Evolutionary conservation across 2,113 vertebrate species (phyloP).

Genomic region (Sceloporus undulatus): DNA sequence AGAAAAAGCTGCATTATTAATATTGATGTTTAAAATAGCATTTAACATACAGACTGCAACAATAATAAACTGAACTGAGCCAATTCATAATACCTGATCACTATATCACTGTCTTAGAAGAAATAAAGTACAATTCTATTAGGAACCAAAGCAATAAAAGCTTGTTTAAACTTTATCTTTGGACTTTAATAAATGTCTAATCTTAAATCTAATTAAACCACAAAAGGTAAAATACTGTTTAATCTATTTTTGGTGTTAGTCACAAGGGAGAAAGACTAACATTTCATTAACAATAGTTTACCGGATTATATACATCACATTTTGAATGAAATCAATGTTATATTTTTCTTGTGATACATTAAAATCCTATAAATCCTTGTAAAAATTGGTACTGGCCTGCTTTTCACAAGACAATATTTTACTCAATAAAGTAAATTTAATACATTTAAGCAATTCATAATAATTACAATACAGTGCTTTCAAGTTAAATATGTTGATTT

Average conservation of each 20-base stretch:
- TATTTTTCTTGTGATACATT: background rate
- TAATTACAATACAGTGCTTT: background rate
- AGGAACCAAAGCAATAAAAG: constrained; percentile 32
- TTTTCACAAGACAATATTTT: background rate
- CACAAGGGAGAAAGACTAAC: background rate
- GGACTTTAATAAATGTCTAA: constrained; percentile 32
- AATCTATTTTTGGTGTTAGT: background rate
- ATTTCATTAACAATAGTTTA: constrained; percentile 24
- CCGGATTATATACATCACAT: background rate
- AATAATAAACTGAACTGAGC: constrained; percentile 24
- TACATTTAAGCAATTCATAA: background rate
- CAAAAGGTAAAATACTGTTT: constrained; percentile 17
- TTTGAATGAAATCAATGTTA: constrained; percentile 16
- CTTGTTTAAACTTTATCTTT: constrained; percentile 32
- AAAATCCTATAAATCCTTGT: background rate
- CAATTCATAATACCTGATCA: constrained; percentile 41
- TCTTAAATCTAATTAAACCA: constrained; percentile 28
- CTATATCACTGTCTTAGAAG: constrained; percentile 11
- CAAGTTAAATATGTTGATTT: background rate
- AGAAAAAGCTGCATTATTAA: constrained; percentile 27
- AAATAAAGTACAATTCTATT: constrained; percentile 51
- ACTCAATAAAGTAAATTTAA: background rate
- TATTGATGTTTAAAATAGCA: background rate
- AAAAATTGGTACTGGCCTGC: background rate
- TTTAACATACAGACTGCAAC: constrained; percentile 11